A percentile compares a stretch with the other conserved stretches of the same genome.
Conservation (phyloP, 2,797 vertebrate species). For the Neomorphus geoffroyi region DNA sequence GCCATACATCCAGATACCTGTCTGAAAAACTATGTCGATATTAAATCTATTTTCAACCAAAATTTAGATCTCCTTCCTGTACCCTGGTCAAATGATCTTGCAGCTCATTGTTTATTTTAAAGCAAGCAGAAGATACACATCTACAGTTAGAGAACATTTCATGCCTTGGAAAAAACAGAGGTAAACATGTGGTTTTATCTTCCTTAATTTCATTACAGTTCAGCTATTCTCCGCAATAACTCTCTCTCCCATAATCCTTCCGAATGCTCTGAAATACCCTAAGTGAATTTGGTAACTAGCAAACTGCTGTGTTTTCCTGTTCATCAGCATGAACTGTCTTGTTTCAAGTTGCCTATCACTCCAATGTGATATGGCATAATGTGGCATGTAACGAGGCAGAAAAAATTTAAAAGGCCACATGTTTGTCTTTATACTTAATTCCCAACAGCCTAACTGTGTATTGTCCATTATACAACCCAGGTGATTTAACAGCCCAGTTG, state of each 20-base stretch:
- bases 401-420: conserved; percentile 25
- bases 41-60: not conserved
- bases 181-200: conserved; percentile 45
- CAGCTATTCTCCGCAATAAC: conserved; percentile 42
- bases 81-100: not conserved
- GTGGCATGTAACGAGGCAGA: conserved; percentile 14
- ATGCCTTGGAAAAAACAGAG: conserved; percentile 24
- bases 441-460: not conserved
- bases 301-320: conserved; percentile 41
- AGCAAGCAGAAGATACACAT: not conserved
- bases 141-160: not conserved
- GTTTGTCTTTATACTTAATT: conserved; percentile 33
- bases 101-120: not conserved
- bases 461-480: conserved; percentile 24
- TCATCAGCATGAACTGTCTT: conserved; percentile 54
- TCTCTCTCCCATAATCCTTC: conserved; percentile 38
- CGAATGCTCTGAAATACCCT: conserved; percentile 51
- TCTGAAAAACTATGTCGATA: not conserved
- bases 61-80: not conserved
- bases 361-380: conserved; percentile 40
- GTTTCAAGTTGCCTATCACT: conserved; percentile 46
- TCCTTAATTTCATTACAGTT: conserved; percentile 46
- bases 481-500: conserved; percentile 28
- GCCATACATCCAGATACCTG: not conserved
- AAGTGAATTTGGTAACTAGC: conserved; percentile 51